Conservation (phyloP, 2,113 vertebrate genomes). For the Tachysurus vachellii region DNA sequence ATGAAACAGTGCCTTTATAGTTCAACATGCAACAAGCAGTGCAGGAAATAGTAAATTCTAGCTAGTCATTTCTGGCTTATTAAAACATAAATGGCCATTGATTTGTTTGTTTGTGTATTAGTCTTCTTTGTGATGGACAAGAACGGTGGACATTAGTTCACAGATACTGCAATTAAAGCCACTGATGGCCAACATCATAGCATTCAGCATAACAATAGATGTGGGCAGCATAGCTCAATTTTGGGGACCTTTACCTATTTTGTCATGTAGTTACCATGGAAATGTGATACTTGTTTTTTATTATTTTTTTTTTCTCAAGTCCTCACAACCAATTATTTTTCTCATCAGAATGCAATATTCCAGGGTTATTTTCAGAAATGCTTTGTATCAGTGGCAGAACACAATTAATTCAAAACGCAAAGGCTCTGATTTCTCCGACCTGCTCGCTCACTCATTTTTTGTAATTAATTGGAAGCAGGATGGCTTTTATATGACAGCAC, state of each 20-base stretch:
- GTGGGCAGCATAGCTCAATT: constrained; percentile 43
- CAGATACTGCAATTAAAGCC: constrained; percentile 62
- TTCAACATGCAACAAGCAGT: background rate
- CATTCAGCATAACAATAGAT: constrained; percentile 45
- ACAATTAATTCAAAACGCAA: constrained; percentile 60
- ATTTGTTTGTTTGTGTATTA: constrained; percentile 34
- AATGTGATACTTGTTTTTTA: constrained; percentile 46
- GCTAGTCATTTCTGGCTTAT: background rate
- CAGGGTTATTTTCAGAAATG: constrained; percentile 51
- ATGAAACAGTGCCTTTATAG: background rate
- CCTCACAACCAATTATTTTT: constrained; percentile 67
- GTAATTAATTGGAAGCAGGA: constrained; percentile 55
- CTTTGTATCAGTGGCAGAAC: constrained; percentile 49
- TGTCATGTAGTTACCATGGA: constrained; percentile 42
- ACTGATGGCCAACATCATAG: constrained; percentile 61
- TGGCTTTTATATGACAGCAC: constrained; percentile 50
- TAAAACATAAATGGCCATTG: constrained; percentile 31
- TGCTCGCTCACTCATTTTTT: constrained; percentile 23
- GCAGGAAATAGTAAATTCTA: background rate
- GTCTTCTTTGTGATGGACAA: background rate
- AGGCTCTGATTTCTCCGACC: constrained; percentile 51
- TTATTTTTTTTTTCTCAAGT: constrained; percentile 47
- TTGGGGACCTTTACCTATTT: constrained; percentile 27
- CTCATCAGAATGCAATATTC: constrained; percentile 61
- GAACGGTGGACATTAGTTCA: constrained; percentile 54